Conservation (phyloP, 2,888 invertebrate species). For the Cabera pusaria region DNA sequence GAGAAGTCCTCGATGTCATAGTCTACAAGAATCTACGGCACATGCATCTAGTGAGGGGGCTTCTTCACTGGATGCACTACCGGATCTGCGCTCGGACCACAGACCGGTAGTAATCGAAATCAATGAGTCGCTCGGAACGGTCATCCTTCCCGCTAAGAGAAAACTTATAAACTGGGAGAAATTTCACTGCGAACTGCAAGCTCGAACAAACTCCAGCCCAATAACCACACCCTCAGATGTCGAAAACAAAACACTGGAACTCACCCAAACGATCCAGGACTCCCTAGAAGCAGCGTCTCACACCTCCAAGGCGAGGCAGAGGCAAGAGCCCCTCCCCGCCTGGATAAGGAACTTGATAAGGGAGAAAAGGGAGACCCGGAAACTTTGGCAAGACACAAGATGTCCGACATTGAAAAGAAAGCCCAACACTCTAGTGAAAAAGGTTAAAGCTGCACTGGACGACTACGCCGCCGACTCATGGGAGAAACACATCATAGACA, state of each 20-base stretch:
- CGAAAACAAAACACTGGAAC: not conserved
- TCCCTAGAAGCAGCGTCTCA: slow-evolving; percentile 1
- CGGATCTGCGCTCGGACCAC: not conserved
- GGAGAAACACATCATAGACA: slow-evolving; percentile 1
- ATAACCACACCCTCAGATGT: not conserved
- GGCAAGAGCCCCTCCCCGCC: not conserved
- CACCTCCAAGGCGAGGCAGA: not conserved
- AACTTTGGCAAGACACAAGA: slow-evolving; percentile 5
- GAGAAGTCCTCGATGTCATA: not conserved
- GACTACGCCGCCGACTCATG: slow-evolving; percentile 3
- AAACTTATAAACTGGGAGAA: slow-evolving; percentile 1
- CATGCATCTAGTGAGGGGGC: too few relatives aligned
- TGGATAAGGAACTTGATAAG: slow-evolving; percentile 3
- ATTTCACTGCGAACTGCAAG: not conserved
- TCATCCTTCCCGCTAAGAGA: not conserved
- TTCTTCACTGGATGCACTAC: not conserved
- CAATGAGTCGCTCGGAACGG: not conserved
- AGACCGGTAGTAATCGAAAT: not conserved
- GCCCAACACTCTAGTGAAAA: not conserved
- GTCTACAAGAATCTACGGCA: not conserved
- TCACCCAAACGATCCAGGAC: not conserved
- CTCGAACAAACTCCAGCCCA: not conserved
- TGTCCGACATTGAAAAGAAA: slow-evolving; percentile 2
- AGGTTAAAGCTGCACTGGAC: not conserved
- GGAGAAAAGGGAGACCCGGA: slow-evolving; percentile 4